Percentiles rank a stretch among this genome's conserved stretches.
These are phyloP conservation scores for Eulithis testata DNA, from an alignment of 2,888 invertebrate genomes.

Conservation along the genomic window DNA sequence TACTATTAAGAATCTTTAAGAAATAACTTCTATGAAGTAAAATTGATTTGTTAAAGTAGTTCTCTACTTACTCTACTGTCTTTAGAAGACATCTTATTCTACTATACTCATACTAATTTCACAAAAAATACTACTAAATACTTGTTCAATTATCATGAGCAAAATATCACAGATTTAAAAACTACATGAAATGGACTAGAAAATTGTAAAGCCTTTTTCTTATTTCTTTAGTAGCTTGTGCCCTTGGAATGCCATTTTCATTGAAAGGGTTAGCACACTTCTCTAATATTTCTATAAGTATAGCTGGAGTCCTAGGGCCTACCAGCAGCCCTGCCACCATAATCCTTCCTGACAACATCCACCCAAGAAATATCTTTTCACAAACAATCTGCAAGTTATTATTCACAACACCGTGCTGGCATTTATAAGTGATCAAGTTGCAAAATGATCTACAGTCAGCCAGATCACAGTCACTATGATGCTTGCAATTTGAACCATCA, in stretches of 20 bases:
- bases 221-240: constrained; percentile 72
- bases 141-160: constrained; percentile 23
- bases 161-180: constrained; percentile 43
- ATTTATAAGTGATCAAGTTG: constrained; percentile 76
- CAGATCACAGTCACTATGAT: constrained; percentile 87
- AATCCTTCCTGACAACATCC: constrained; percentile 85
- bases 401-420: constrained; percentile 83
- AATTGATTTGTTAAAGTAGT: neutral
- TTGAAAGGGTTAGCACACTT: constrained; percentile 84
- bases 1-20: neutral
- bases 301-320: constrained; percentile 84
- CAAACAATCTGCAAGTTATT: constrained; percentile 88
- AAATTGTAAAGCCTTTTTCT: constrained; percentile 80
- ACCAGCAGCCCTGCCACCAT: constrained; percentile 86
- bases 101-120: neutral
- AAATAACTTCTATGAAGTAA: constrained; percentile 1
- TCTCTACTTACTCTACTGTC: constrained; percentile 11
- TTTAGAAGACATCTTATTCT: constrained; percentile 20
- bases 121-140: constrained; percentile 26
- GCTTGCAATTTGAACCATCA: constrained; percentile 76
- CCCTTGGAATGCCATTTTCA: constrained; percentile 73
- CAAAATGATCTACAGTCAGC: constrained; percentile 88
- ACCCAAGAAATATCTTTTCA: constrained; percentile 87
- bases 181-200: constrained; percentile 64
- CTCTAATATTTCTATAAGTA: constrained; percentile 82